Conservation (phyloP, 2,888 invertebrate genomes). For the Hypercompe scribonia region DNA sequence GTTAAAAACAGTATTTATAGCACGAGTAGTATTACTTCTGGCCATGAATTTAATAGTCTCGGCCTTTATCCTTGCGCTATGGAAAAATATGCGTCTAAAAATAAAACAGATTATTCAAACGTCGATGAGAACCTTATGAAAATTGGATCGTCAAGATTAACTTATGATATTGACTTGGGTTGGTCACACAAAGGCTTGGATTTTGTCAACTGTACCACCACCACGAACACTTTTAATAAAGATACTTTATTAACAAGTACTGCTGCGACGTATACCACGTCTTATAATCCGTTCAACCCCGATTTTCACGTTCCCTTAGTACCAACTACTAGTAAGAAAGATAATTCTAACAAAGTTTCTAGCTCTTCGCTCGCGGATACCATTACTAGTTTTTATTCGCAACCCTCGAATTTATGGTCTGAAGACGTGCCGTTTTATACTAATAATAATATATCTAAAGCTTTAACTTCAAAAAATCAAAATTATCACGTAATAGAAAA, state of each 20-base stretch:
- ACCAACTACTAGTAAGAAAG: conserved; percentile 73
- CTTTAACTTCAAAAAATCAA: conserved; percentile 69
- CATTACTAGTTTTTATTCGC: conserved; percentile 80
- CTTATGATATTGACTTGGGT: conserved; percentile 82
- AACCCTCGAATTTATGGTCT: conserved; percentile 77
- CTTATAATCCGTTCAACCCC: conserved; percentile 82
- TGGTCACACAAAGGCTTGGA: conserved; percentile 84
- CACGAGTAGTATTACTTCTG: conserved; percentile 78
- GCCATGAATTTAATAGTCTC: conserved; percentile 79
- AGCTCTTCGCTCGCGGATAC: conserved; percentile 74
- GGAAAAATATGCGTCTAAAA: conserved; percentile 80
- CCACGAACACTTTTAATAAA: conserved; percentile 72
- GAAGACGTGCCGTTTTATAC: conserved; percentile 80
- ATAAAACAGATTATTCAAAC: conserved; percentile 75
- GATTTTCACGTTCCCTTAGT: conserved; percentile 81
- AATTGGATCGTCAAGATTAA: conserved; percentile 79
- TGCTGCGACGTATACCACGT: conserved; percentile 70
- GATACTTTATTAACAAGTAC: conserved; percentile 75
- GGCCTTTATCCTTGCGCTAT: conserved; percentile 82
- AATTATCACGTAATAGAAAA: conserved; percentile 70
- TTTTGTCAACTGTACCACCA: conserved; percentile 77
- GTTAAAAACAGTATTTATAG: conserved; percentile 80
- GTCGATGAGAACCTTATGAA: conserved; percentile 83
- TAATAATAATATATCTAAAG: conserved; percentile 70
- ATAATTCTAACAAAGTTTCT: conserved; percentile 69